Evolutionary conservation across 2,888 invertebrate genomes (phyloP).

Genomic region (Polylopha cassiicola): DNA sequence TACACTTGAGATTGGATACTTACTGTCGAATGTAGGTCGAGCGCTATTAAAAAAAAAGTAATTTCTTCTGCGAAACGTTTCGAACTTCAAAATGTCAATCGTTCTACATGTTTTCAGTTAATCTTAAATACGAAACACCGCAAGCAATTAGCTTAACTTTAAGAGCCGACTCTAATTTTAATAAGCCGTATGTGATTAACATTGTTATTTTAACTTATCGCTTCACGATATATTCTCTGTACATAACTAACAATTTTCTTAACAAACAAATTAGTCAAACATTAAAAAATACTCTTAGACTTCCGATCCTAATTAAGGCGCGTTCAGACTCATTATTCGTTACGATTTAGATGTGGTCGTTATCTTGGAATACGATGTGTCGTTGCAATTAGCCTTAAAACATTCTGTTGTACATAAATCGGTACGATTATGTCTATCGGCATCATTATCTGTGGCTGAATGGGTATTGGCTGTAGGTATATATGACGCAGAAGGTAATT

Average conservation of each 20-base stretch:
- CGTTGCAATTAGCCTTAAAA: conserved; percentile 62
- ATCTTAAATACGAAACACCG: conserved; percentile 26
- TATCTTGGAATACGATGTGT: conserved; percentile 61
- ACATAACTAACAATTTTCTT: conserved; percentile 23
- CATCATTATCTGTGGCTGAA: conserved; percentile 30
- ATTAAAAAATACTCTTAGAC: conserved; percentile 59
- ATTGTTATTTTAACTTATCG: conserved; percentile 20
- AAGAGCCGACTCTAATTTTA: conserved; percentile 31
- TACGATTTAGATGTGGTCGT: conserved; percentile 57
- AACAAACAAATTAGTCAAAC: conserved; percentile 65
- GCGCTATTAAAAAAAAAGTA: background rate
- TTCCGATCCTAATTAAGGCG: conserved; percentile 68
- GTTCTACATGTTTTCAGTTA: conserved; percentile 17
- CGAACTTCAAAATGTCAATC: conserved; percentile 7
- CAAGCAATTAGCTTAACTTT: conserved; percentile 38
- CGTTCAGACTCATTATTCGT: conserved; percentile 42
- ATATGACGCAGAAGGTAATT: conserved; percentile 16
- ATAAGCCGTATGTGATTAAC: conserved; percentile 24
- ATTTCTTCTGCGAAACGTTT: background rate
- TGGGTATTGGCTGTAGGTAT: conserved; percentile 5
- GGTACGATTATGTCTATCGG: conserved; percentile 42
- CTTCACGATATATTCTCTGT: too few relatives aligned
- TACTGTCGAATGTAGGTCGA: conserved; percentile 22
- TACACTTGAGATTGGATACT: conserved; percentile 58
- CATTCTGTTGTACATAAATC: conserved; percentile 48